Conservation (phyloP, 2,113 vertebrate species). For the Brachypodius melanocephalos region DNA sequence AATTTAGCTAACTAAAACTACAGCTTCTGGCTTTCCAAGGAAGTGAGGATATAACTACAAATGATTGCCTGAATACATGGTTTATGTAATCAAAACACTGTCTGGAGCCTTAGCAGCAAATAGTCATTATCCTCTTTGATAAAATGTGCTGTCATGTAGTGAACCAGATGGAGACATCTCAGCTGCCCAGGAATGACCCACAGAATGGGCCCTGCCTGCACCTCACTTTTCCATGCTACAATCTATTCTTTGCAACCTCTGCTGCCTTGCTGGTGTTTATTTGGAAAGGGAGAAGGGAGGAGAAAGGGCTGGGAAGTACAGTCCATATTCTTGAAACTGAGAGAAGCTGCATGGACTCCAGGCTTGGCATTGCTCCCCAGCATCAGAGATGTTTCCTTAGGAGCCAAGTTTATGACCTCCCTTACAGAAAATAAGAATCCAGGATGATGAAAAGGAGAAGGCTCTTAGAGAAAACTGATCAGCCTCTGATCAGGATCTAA, state of each 20-base stretch:
- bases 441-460: not conserved
- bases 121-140: not conserved
- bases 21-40: constrained; percentile 28
- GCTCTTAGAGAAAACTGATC: not conserved
- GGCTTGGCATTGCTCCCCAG: not conserved
- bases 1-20: constrained; percentile 47
- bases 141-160: not conserved
- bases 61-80: not conserved
- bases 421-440: not conserved
- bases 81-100: not conserved
- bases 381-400: not conserved
- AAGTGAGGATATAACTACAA: constrained; percentile 6
- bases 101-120: constrained; percentile 6
- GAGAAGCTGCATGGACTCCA: not conserved
- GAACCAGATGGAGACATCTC: not conserved
- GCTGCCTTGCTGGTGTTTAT: not conserved
- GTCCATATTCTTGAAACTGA: not conserved
- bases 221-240: not conserved
- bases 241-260: not conserved
- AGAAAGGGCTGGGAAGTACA: not conserved
- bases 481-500: not conserved
- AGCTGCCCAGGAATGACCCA: not conserved
- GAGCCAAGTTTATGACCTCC: not conserved
- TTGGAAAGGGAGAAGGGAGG: not conserved
- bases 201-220: not conserved